Evolutionary conservation across 37 sponge, comb jelly and placozoan genomes (phyloP).

Genomic region (Axinella damicornis): DNA sequence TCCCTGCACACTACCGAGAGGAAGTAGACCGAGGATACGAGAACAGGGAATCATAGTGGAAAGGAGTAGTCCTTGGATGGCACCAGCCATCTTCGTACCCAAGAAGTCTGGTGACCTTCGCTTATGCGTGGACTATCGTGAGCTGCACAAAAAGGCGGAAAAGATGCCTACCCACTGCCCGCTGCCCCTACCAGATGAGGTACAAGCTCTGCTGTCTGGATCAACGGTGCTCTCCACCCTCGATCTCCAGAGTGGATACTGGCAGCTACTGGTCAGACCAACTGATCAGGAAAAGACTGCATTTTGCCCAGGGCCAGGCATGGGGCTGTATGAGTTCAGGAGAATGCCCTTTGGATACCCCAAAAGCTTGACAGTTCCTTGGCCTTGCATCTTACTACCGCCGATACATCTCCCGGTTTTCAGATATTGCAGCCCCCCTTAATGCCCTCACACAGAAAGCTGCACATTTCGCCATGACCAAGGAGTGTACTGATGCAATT

Average conservation of each 20-base stretch:
- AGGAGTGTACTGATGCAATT: conserved; percentile 39
- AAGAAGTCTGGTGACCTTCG: too few species aligned
- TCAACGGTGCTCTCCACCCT: conserved; percentile 52
- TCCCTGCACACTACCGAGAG: too few species aligned
- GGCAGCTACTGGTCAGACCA: conserved; percentile 64
- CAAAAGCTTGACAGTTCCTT: conserved; percentile 40
- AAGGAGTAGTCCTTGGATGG: too few species aligned
- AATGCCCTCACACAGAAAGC: conserved; percentile 45
- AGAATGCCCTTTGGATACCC: conserved; percentile 53
- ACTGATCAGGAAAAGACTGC: conserved; percentile 57
- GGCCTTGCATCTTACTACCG: conserved; percentile 75
- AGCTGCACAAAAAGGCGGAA: conserved; percentile 41
- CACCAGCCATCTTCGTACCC: too few species aligned
- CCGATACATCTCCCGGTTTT: too few species aligned
- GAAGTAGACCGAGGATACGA: too few species aligned
- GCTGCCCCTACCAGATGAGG: conserved; percentile 70
- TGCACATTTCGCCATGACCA: conserved; percentile 30
- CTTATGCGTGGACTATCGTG: too few species aligned
- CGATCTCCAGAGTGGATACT: conserved; percentile 70
- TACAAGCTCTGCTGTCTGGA: conserved; percentile 63
- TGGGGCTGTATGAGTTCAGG: conserved; percentile 68
- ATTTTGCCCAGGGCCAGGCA: too few species aligned
- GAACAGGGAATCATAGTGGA: too few species aligned
- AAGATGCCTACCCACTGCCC: conserved; percentile 70
- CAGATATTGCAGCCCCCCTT: conserved; percentile 60